Base-by-base conservation (phyloP, 2,888 invertebrate species). In the Macrophya annulata region DNA sequence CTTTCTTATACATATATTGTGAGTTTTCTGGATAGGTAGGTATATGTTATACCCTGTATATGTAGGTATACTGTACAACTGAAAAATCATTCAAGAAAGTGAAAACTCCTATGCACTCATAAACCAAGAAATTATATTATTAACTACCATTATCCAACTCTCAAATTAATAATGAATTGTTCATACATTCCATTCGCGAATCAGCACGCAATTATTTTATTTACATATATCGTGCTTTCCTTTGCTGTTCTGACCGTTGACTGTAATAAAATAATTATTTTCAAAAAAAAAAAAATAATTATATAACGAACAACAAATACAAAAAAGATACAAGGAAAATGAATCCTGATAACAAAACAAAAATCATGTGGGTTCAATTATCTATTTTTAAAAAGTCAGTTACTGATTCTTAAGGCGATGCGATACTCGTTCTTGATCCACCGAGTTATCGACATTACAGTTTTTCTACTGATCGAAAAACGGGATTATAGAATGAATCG, bases 1-100 rank as follows among this genome's bases (percentile, higher is more conserved):
- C 85, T 77, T 48, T 84, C 72, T n/a, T n/a, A n/a, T n/a, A n/a
- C n/a, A n/a, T 81, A 62, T 72, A n/a, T 40, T 40, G 45, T 43
- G 43, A 21, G 71, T n/a, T n/a, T 17, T 3, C 15, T 51, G 48
- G 48, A 51, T 48, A 4, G 8, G 12, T 6, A 71, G 15, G 4
- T 71, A 25, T 12, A n/a, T n/a, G n/a, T n/a, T n/a, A n/a, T n/a
- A n/a, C n/a, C n/a, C n/a, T n/a, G n/a, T 15, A 6, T 21, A 0
- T 37, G 37, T 21, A 0, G 17, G 37, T 17, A 71, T 9, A 71
- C 40, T 17, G 40, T 37, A 40, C 40, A 43, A 59, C 62, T 62
- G 82, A 65, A 82, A 65, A 84, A 59, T 84, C 74, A 74, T 37
- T 74, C 12, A 68, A 21, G 74, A 84, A 84, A 84, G 84, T 74